phyloP scores from a whole-genome alignment of 2,113 vertebrate genomes.

The cat (Felis catus) region F.catus_Fca126_mat1.0 CM031414.1:74929501-74930000 shows the following conservation, averaged over 20 bases:
- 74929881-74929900: background rate
- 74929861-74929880: constrained; percentile 11
- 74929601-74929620: background rate
- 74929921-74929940: background rate
- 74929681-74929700: background rate
- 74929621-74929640: background rate
- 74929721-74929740: background rate
- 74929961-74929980: background rate
- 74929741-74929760: background rate
- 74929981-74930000: background rate
- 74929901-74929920: constrained; percentile 12
- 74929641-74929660: background rate
- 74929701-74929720: background rate
- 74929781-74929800: background rate
- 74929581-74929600: background rate
- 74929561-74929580: background rate
- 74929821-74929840: constrained; percentile 34
- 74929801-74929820: background rate
- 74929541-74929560: background rate
- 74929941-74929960: background rate
- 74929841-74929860: constrained; percentile 11
- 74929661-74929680: background rate
- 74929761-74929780: background rate
- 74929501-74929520: background rate
- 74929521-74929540: background rate